phyloP scores from a whole-genome alignment of 2,888 invertebrate species.

The Drosophila helvetica region DNA sequence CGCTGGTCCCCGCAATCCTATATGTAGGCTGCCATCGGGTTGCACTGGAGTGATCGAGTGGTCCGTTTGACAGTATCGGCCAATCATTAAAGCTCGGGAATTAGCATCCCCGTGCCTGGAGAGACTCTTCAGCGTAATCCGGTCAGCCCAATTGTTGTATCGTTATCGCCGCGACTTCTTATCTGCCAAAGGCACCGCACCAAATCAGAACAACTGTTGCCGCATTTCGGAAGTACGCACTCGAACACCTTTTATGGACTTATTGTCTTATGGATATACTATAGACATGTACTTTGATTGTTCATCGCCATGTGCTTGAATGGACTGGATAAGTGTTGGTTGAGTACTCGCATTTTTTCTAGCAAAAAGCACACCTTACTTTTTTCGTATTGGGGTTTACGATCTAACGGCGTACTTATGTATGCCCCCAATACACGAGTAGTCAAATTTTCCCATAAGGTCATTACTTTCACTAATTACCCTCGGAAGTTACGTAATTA shows the following conservation, averaged over 20 bases:
- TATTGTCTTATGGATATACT: neutral
- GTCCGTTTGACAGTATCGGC: slow-evolving; percentile 29
- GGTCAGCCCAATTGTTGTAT: neutral
- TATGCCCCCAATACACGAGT: neutral
- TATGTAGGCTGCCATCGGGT: slow-evolving; percentile 30
- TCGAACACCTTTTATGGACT: slow-evolving; percentile 21
- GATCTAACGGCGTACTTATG: neutral
- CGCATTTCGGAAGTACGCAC: slow-evolving; percentile 24
- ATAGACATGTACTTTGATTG: neutral
- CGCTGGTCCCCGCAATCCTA: neutral
- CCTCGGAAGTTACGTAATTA: neutral
- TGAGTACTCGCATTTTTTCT: neutral
- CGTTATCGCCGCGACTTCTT: slow-evolving; percentile 5
- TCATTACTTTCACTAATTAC: neutral
- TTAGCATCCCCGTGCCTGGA: slow-evolving; percentile 27
- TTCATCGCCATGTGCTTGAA: neutral
- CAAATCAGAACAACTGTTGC: slow-evolving; percentile 16
- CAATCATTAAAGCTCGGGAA: slow-evolving; percentile 23
- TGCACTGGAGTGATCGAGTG: slow-evolving; percentile 6
- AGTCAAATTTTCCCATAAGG: neutral
- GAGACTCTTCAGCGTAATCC: neutral
- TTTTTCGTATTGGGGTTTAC: neutral
- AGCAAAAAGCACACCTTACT: slow-evolving; percentile 1
- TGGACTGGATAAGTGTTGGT: neutral
- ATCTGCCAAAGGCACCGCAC: slow-evolving; percentile 46